phyloP scores from a whole-genome alignment of 2,797 vertebrate species.

The Poliocrania exsul region DNA sequence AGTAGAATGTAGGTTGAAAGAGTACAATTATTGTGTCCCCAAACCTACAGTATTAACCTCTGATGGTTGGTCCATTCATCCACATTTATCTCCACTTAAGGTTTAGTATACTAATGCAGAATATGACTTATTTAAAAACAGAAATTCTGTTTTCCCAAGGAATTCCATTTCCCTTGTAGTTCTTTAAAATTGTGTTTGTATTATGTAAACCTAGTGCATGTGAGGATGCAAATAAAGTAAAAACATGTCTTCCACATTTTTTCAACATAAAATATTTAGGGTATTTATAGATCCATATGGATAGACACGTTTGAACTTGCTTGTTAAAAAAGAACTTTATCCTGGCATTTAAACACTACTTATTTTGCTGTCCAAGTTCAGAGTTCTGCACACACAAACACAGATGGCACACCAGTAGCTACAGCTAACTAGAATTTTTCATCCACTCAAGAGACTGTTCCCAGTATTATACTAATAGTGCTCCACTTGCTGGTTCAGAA shows the following conservation, averaged over 20 bases:
- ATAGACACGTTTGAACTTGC: neutral
- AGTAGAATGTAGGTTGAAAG: rapidly evolving
- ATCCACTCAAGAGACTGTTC: neutral
- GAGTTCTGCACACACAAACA: neutral
- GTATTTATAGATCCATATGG: neutral
- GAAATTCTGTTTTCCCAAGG: neutral
- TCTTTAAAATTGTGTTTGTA: neutral
- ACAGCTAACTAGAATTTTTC: neutral
- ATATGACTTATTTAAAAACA: neutral
- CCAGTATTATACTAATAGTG: neutral
- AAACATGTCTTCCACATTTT: neutral
- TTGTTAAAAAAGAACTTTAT: neutral
- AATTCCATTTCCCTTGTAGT: neutral
- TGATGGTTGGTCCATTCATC: neutral
- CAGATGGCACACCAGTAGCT: neutral
- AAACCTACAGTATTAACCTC: neutral
- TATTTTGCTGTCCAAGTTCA: neutral
- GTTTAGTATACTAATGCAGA: neutral
- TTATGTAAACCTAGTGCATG: neutral
- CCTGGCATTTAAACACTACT: neutral
- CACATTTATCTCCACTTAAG: neutral
- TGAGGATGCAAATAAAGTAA: neutral
- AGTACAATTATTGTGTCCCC: neutral
- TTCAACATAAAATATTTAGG: neutral
- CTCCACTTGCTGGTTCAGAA: neutral